Percentiles rank a stretch among this genome's conserved stretches.
Evolutionary conservation across 2,888 invertebrate species (phyloP).

Genomic region (Mantis religiosa): DNA sequence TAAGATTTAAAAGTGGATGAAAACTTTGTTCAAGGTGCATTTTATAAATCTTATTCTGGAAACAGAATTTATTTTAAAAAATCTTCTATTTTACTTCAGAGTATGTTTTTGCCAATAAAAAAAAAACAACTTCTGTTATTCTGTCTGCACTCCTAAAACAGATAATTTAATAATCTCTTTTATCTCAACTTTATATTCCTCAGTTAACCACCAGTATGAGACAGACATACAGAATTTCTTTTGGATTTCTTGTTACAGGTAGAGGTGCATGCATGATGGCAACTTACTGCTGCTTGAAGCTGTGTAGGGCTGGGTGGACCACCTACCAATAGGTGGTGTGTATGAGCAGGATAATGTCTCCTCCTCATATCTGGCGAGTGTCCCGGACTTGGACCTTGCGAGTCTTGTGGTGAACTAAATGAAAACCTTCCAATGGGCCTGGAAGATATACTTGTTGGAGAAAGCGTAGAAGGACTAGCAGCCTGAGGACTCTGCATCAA

Average conservation of each 20-base stretch:
- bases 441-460: slow-evolving; percentile 60
- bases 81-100: too few species aligned
- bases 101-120: too few species aligned
- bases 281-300: slow-evolving; percentile 23
- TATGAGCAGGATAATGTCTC: slow-evolving; percentile 28
- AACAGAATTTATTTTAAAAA: too few species aligned
- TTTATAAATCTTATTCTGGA: too few species aligned
- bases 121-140: too few species aligned
- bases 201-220: too few species aligned
- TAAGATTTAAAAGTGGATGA: too few species aligned
- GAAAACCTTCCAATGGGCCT: slow-evolving; percentile 40
- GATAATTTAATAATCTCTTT: too few species aligned
- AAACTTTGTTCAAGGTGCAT: too few species aligned
- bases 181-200: too few species aligned
- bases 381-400: slow-evolving; percentile 35
- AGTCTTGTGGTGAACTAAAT: slow-evolving; percentile 39
- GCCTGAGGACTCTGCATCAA: slow-evolving; percentile 61
- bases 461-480: slow-evolving; percentile 67
- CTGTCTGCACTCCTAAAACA: too few species aligned
- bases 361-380: slow-evolving; percentile 34
- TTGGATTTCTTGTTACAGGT: neutral
- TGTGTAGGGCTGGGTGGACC: slow-evolving; percentile 24
- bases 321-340: slow-evolving; percentile 24
- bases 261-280: neutral
- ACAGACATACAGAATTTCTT: too few species aligned